Evolutionary conservation across 2,888 invertebrate species (phyloP), one percentile per base, ranked within the genome.

Genomic region (Eilema griseolum): DNA sequence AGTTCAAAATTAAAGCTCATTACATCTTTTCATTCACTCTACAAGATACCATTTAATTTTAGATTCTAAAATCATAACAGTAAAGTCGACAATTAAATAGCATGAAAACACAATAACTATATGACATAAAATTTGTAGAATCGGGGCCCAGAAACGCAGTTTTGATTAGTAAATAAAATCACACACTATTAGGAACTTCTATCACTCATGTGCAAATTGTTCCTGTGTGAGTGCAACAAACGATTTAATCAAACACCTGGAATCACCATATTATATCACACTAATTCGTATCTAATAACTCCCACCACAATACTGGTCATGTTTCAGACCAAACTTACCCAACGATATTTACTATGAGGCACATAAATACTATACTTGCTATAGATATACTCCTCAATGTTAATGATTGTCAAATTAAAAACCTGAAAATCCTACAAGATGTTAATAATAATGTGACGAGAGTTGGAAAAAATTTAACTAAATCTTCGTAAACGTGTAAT

Each of bases 321-420:
- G 46, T 37, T 70, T 3, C 31, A 23, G 28, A 26, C 46, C 24
- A 71, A 61, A 82, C 82, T 82, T 76, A 82, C 82, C 82, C 67
- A 66, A 41, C 26, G 4, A 59, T 16, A 66, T 46, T 69, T 67
- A 78, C 63, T 16, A 69, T 28, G 72, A 83, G 46, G n/a, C 71
- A 57, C 24, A 83, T 16, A 66, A 31, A n/a, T 7, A 79, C 31
- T 61, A 67, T 41, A 72, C 41, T 69, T 69, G 26, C 24, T 67
- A 77, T 69, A 67, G 26, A 24, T 67, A 77, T 16, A 26, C 62
- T 64, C 66, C 64, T 77, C 81, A 81, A 83, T 69, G 20, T 73
- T 3, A 75, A 65, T 64, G 41, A 68, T 52, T 68, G n/a, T 1
- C 37, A 62, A 41, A 62, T 56, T 16, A 56, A 33, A 28, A 2